Base-by-base conservation (phyloP, 1,140 invertebrate species). In the Marisa cornuarietis region DNA sequence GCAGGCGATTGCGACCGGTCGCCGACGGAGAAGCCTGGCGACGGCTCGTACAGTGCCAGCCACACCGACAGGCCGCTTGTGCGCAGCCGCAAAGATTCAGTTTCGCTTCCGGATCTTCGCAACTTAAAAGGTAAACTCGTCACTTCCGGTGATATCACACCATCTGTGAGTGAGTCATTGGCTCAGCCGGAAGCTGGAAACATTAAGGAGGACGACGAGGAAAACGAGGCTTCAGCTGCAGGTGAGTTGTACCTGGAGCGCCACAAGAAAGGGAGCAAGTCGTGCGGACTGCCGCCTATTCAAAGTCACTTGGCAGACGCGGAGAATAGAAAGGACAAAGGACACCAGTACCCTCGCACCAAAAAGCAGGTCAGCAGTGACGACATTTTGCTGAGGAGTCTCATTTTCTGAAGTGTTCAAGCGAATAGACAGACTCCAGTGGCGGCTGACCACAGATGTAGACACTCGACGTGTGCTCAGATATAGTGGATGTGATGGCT, bases 41-140 rank as follows among this genome's bases (percentile, higher is more conserved):
- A 18, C 54, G 54, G 1, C 54, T 58, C 8, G 11, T 18, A 58
- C 11, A 58, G 9, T 14, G 11, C 54, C 54, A 58, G 0, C 54
- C 54, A 14, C 11, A 18, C 11, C 26, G 14, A 51, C n/a, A 75
- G 61, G 73, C 14, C 58, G 0, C 22, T 75, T 14, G 54, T 62
- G 20, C 22, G 51, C 54, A 18, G 14, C 51, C 58, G 79, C 18
- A 75, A 71, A n/a, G 83, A 84, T 71, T 84, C 80, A 13, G 73
- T 84, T 49, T 85, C 83, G 69, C 82, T 85, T 80, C 84, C 83
- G 52, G 83, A 83, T 52, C 74, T 84, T 61, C 81, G 83, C 58
- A 76, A 84, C 61, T 79, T 81, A 22, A 80, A 80, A 6, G 79
- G 78, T 6, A 80, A 79, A 66, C 76, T 84, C 22, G 83, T 83